Evolutionary conservation across 2,797 vertebrate species (phyloP).

Genomic region (Microtus obscurus): DNA sequence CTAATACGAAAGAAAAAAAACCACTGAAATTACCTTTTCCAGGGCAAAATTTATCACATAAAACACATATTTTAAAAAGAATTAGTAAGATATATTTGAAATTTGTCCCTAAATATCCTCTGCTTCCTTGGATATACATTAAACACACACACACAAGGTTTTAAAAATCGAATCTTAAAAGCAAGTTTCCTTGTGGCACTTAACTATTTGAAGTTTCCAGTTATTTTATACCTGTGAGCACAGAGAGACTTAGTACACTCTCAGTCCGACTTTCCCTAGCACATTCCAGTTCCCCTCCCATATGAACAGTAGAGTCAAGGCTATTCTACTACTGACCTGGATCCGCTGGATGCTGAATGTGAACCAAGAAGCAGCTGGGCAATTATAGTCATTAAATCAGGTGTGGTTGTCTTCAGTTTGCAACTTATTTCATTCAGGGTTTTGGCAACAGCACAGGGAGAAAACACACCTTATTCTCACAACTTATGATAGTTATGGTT

Average conservation of each 20-base stretch:
- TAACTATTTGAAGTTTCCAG: slow-evolving; percentile 28
- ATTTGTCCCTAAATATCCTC: slow-evolving; percentile 13
- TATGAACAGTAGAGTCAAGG: slow-evolving; percentile 44
- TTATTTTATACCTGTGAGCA: background rate
- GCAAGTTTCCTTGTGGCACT: slow-evolving; percentile 20
- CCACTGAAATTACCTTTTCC: background rate
- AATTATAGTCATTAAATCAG: slow-evolving; percentile 18
- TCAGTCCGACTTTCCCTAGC: background rate
- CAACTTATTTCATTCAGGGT: slow-evolving; percentile 40
- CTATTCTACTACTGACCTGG: background rate
- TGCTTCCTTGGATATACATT: background rate
- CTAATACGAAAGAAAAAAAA: background rate
- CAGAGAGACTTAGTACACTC: slow-evolving; percentile 46
- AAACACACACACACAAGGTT: background rate
- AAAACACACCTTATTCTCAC: slow-evolving; percentile 27
- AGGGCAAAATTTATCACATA: slow-evolving; percentile 33
- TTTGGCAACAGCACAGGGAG: slow-evolving; percentile 26
- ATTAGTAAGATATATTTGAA: slow-evolving; percentile 52
- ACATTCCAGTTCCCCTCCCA: background rate
- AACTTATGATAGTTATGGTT: background rate
- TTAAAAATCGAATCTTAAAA: slow-evolving; percentile 35
- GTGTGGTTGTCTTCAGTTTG: slow-evolving; percentile 23
- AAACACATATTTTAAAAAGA: slow-evolving; percentile 25
- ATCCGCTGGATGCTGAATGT: background rate
- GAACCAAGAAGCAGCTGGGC: slow-evolving; percentile 34